Percentiles rank a stretch among this genome's conserved stretches.
Conservation (phyloP, 2,113 vertebrate genomes). For the Perca flavescens region DNA sequence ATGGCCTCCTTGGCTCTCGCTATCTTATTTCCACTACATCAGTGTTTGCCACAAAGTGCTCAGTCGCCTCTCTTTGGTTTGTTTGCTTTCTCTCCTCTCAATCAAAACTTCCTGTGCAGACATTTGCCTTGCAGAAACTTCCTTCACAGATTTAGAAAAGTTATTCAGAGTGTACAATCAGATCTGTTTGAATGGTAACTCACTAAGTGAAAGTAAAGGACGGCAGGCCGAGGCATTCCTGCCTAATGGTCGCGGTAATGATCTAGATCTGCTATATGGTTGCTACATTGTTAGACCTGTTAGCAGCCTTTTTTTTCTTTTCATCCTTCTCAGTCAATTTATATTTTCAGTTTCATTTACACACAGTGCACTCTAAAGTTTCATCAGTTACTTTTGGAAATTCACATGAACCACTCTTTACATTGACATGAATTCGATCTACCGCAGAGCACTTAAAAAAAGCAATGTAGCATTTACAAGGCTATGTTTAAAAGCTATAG, state of each 20-base stretch:
- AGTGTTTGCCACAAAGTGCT: background rate
- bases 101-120: constrained; percentile 14
- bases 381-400: background rate
- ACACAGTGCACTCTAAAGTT: too few relatives aligned
- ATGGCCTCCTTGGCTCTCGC: constrained; percentile 1
- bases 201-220: background rate
- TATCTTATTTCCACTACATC: constrained; percentile 4
- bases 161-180: background rate
- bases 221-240: background rate
- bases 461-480: too few relatives aligned
- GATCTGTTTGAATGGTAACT: background rate
- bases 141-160: background rate
- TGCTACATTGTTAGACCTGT: background rate
- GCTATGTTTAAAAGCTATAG: too few relatives aligned
- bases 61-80: background rate
- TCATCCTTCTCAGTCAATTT: too few relatives aligned
- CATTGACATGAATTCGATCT: background rate
- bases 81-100: constrained; percentile 4
- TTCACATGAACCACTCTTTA: background rate
- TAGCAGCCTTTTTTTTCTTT: background rate
- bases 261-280: background rate
- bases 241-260: background rate
- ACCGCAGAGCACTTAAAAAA: too few relatives aligned
- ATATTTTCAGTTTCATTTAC: background rate
- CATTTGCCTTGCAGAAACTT: constrained; percentile 1